Percentiles rank a stretch among this genome's conserved stretches.
These are phyloP conservation scores for Cylindroiulus punctatus DNA, from an alignment of 2,888 invertebrate genomes.

Conservation along the genomic window DNA sequence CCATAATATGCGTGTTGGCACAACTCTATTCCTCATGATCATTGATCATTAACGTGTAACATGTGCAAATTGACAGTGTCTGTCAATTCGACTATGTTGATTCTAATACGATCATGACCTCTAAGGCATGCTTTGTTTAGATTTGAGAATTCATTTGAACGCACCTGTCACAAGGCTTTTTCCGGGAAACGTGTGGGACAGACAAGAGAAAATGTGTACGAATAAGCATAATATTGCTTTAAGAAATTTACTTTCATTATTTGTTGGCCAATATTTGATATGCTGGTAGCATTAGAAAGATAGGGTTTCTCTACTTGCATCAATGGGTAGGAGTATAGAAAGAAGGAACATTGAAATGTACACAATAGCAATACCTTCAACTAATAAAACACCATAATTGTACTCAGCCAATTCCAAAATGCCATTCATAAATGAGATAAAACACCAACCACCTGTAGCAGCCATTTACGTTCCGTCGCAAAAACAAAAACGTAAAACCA, in stretches of 20 bases:
- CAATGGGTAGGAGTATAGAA: not conserved
- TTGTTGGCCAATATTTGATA: too few species aligned
- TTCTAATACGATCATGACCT: not conserved
- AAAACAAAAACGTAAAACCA: not conserved
- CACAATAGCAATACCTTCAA: not conserved
- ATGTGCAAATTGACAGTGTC: not conserved
- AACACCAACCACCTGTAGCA: conserved; percentile 45
- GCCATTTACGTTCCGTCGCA: conserved; percentile 27
- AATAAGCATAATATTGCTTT: not conserved
- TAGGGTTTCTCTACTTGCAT: not conserved
- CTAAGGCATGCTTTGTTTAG: not conserved
- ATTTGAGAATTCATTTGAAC: not conserved
- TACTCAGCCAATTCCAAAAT: conserved; percentile 40
- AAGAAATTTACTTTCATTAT: not conserved
- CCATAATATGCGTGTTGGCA: not conserved
- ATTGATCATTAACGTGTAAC: too few species aligned
- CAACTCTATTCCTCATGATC: not conserved
- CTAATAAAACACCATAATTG: not conserved
- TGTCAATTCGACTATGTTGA: not conserved
- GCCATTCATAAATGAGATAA: conserved; percentile 23
- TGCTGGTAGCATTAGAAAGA: not conserved
- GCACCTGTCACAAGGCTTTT: not conserved
- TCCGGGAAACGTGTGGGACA: not conserved
- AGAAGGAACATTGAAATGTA: not conserved
- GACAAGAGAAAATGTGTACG: not conserved